Evolutionary conservation across 2,797 vertebrate genomes (phyloP).

Genomic region (Myiotriccus ornatus): DNA sequence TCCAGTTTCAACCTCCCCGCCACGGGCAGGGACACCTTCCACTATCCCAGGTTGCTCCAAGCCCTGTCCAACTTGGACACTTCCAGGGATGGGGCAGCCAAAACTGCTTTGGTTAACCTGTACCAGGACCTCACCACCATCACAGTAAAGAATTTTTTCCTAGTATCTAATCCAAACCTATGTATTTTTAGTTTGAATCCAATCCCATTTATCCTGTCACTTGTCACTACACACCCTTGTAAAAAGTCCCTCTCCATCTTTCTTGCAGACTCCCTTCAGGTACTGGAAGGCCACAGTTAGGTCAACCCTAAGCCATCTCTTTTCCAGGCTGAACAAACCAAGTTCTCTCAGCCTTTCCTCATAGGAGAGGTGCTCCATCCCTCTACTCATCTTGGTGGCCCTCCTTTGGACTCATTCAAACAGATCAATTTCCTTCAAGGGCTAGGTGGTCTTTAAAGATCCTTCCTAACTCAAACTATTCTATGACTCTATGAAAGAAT

Average conservation of each 20-base stretch:
- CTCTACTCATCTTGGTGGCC: neutral
- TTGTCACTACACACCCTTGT: too few species aligned
- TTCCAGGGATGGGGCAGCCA: neutral
- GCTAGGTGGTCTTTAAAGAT: neutral
- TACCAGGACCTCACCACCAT: neutral
- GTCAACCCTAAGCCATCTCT: fast-evolving
- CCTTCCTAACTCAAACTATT: neutral
- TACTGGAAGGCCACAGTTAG: neutral
- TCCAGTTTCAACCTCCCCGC: neutral
- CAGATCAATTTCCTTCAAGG: neutral
- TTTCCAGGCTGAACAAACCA: neutral
- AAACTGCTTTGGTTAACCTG: neutral
- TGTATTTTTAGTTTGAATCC: neutral
- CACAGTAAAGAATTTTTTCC: neutral
- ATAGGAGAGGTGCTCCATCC: neutral
- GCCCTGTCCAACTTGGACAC: neutral
- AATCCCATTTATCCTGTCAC: neutral
- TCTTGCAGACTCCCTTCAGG: neutral
- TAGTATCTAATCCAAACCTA: neutral
- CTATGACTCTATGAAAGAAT: neutral
- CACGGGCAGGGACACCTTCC: neutral
- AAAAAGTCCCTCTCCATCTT: neutral
- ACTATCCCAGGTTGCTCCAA: neutral
- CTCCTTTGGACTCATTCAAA: neutral
- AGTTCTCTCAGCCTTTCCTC: neutral